phyloP scores from a whole-genome alignment of 2,113 vertebrate genomes.

The Emydocephalus ijimae region DNA sequence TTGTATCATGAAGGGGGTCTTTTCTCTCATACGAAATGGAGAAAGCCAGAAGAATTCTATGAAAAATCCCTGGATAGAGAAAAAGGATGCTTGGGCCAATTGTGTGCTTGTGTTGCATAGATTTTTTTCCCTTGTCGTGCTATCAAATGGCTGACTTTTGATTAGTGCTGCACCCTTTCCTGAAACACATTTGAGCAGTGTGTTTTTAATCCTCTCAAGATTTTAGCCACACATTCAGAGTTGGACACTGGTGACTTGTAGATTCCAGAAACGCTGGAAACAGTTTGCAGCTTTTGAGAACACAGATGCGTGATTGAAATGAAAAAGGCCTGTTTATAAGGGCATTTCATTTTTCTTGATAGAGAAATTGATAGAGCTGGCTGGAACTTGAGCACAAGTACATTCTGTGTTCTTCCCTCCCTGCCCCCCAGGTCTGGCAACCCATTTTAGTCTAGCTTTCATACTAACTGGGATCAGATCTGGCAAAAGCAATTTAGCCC shows the following conservation, averaged over 20 bases:
- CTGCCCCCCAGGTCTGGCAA: not conserved
- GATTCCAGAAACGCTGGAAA: not conserved
- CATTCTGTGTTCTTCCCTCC: not conserved
- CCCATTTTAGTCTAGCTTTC: not conserved
- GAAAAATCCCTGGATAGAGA: not conserved
- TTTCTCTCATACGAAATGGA: not conserved
- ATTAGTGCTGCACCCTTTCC: not conserved
- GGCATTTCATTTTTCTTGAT: not conserved
- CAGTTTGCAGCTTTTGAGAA: not conserved
- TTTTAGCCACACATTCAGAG: not conserved
- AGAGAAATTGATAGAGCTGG: not conserved
- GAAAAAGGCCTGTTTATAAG: not conserved
- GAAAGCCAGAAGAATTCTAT: not conserved
- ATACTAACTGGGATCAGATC: not conserved
- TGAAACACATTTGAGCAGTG: not conserved
- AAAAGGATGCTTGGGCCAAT: not conserved
- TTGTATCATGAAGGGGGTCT: not conserved
- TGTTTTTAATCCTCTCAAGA: not conserved
- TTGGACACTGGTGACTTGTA: not conserved
- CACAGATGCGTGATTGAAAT: not conserved
- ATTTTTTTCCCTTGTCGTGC: not conserved
- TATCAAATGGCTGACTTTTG: not conserved
- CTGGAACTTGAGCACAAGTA: not conserved
- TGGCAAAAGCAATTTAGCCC: not conserved
- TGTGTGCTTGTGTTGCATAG: not conserved